Evolutionary conservation across 2,888 invertebrate genomes (phyloP).

Genomic region (Zygothrica quintamaculata): DNA sequence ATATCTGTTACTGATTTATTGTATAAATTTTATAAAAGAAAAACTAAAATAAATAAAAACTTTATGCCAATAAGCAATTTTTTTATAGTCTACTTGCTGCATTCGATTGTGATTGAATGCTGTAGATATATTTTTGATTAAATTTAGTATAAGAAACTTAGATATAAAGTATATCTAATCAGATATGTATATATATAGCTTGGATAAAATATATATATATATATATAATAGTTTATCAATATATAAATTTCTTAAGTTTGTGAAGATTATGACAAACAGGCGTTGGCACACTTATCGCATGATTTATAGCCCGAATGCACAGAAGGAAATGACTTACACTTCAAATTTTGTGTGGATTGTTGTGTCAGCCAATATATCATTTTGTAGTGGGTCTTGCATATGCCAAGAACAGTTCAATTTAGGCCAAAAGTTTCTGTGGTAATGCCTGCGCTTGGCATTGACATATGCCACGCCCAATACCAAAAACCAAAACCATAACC

Average conservation of each 20-base stretch:
- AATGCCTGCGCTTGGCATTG: conserved; percentile 62
- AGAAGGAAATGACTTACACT: conserved; percentile 36
- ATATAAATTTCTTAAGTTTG: neutral
- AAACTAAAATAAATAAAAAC: too few species aligned
- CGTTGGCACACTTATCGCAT: conserved; percentile 25
- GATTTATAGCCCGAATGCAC: conserved; percentile 45
- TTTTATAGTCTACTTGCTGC: too few species aligned
- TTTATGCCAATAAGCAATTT: too few species aligned
- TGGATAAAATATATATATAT: too few species aligned
- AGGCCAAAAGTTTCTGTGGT: conserved; percentile 37
- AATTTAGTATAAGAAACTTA: too few species aligned
- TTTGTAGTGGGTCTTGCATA: conserved; percentile 48
- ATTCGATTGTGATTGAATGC: too few species aligned
- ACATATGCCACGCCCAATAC: conserved; percentile 62
- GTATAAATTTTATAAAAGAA: too few species aligned
- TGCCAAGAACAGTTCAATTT: conserved; percentile 37
- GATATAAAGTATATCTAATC: too few species aligned
- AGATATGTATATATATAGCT: too few species aligned
- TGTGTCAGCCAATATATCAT: conserved; percentile 47
- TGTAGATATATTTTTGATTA: too few species aligned
- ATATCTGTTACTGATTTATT: too few species aligned
- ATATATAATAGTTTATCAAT: neutral
- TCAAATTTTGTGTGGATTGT: conserved; percentile 32
- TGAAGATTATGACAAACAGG: conserved; percentile 33
- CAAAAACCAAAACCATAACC: too few species aligned